Conservation (phyloP, 2,888 invertebrate genomes). For the Ectemnius cavifrons region DNA sequence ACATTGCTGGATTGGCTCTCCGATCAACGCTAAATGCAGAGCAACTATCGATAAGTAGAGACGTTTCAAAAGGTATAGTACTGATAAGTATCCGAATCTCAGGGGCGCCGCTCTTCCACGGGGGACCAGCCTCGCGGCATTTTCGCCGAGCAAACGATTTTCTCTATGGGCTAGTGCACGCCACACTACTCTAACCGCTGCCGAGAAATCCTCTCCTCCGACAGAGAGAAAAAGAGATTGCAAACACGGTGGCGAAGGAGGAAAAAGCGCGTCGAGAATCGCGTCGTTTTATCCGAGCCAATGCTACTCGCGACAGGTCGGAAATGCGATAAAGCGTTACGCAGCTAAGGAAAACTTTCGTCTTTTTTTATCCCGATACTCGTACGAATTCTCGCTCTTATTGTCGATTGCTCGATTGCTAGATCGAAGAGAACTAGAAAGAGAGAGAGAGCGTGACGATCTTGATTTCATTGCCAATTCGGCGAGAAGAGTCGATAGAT, state of each 20-base stretch:
- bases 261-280: too few species aligned
- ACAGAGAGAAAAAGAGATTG: too few species aligned
- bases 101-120: slow-evolving; percentile 26
- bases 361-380: too few species aligned
- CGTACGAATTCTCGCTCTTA: too few species aligned
- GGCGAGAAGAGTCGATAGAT: too few species aligned
- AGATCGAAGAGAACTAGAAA: slow-evolving; percentile 5
- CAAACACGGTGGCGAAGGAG: too few species aligned
- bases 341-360: too few species aligned
- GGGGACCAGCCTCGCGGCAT: slow-evolving; percentile 16
- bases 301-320: too few species aligned
- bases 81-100: slow-evolving; percentile 54
- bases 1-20: slow-evolving; percentile 32
- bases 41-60: slow-evolving; percentile 40
- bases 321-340: too few species aligned
- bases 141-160: slow-evolving; percentile 50
- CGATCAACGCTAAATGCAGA: slow-evolving; percentile 40
- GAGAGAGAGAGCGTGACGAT: slow-evolving; percentile 1
- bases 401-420: background rate
- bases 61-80: slow-evolving; percentile 30
- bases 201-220: background rate
- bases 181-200: slow-evolving; percentile 2
- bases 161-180: background rate
- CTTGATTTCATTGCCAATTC: too few species aligned
- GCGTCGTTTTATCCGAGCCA: too few species aligned